Base-by-base conservation (phyloP, 2,888 invertebrate species). In the Oscheius onirici region DNA sequence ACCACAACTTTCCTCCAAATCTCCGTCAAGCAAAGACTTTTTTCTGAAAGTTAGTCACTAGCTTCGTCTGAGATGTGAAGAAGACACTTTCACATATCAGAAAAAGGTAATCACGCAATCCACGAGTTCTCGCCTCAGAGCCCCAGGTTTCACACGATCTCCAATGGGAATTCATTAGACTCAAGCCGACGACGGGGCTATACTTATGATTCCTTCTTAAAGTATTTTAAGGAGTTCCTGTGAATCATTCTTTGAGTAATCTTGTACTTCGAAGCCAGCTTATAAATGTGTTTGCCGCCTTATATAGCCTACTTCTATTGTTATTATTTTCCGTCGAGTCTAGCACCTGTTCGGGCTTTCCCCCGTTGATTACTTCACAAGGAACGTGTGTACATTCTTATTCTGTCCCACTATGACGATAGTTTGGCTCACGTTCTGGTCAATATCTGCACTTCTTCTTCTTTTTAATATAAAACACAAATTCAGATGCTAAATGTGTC, bases 91-190 rank as follows among this genome's bases (percentile, higher is more conserved):
- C 49, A 15, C 46, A 46, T 63, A 63, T 63, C 63, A 58, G 22
- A 34, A 8, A 60, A 28, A 63, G 63, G 63, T 63, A 63, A 63
- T 63, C 63, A 63, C 63, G 63, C 63, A 63, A 63, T 63, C 63
- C 63, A 63, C 63, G 63, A 63, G 63, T 34, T 34, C 34, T 34
- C 34, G 34, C 34, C 34, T 34, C 34, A 8, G 34, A 34, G 63
- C 49, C 63, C 22, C 26, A 28, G 63, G 49, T 63, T 58, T 63
- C 63, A 63, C 63, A 63, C 63, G 63, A 63, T 63, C 63, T 34
- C 63, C 63, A 63, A 63, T 63, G 63, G 63, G 63, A 63, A 63
- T 63, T 63, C 63, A 63, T 63, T 63, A 63, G 49, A 28, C 46
- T n/a, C 28, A 28, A 43, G 60, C 28, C 54, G 26, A 13, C 54